Evolutionary conservation across 1,140 invertebrate genomes (phyloP), one percentile per base, ranked within the genome.

Genomic region (Anthonomus grandis): DNA sequence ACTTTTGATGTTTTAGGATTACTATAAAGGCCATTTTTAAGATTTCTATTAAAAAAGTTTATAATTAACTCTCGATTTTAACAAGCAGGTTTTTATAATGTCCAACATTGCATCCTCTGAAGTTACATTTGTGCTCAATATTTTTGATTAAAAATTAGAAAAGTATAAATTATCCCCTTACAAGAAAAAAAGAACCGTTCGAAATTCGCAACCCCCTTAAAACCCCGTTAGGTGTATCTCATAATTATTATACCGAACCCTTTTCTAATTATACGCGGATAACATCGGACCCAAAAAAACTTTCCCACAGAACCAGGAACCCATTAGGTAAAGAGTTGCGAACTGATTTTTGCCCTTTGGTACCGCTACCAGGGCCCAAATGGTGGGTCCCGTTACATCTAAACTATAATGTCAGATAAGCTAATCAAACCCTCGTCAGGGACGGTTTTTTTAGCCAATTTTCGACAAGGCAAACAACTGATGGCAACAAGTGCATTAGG

Each of bases 361-460:
- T 47, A 47, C 31, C 31, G 44, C 44, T 56, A 56, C 18, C 19
- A 12, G 13, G n/a, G 23, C 36, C 21, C 39, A 31, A 25, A 51
- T 41, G 41, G 39, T 8, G 47, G 37, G 53, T 46, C 46, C 53
- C 53, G 53, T 56, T 56, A 55, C 37, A 45, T 25, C 39, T 44
- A 19, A 53, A 53, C 42, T 53, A 41, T 46, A 19, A 34, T 44
- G 52, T 55, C 44, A 48, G 54, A 57, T 57, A 57, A 57, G 55
- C 48, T 55, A 62, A 62, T 62, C 59, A 45, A 48, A 57, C 59
- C 59, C 59, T 62, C 59, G 58, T 62, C 59, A 62, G 21, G 21
- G 48, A 31, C 18, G 51, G 52, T 55, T 54, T 54, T 57, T 60
- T 25, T 48, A 42, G 46, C 48, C 39, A 49, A 57, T 61, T 60